These are phyloP conservation scores for Columbina picui DNA, from an alignment of 2,113 vertebrate species.

Conservation along the genomic window DNA sequence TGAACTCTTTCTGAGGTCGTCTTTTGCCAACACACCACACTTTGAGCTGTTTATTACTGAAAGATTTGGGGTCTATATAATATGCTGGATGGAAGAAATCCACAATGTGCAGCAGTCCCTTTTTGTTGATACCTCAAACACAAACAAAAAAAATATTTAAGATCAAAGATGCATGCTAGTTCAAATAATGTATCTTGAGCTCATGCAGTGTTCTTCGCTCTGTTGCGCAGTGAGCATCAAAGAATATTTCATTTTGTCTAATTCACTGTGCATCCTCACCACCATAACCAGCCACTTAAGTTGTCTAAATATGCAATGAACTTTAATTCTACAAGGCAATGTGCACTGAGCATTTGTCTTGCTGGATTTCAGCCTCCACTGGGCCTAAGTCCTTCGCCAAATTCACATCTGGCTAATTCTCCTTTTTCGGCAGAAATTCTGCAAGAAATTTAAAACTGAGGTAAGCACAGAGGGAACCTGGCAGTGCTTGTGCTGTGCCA, in stretches of 20 bases:
- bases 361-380: neutral
- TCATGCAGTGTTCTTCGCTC: neutral
- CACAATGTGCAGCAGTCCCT: neutral
- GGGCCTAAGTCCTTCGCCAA: neutral
- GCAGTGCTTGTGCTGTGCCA: neutral
- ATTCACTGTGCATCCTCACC: constrained; percentile 10
- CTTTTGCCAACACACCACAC: neutral
- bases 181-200: neutral
- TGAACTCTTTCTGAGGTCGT: constrained; percentile 5
- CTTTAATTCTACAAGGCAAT: constrained; percentile 28
- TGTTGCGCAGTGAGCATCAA: neutral
- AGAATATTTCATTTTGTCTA: constrained; percentile 10
- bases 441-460: neutral
- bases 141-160: neutral
- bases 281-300: constrained; percentile 33
- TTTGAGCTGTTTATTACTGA: neutral
- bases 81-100: neutral
- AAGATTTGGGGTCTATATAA: neutral
- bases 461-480: neutral
- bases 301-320: neutral
- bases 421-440: neutral
- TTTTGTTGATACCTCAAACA: neutral
- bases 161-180: neutral
- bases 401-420: neutral
- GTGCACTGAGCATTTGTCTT: neutral